phyloP scores from a whole-genome alignment of 1,140 invertebrate genomes.

The Lordiphosa collinella region DNA sequence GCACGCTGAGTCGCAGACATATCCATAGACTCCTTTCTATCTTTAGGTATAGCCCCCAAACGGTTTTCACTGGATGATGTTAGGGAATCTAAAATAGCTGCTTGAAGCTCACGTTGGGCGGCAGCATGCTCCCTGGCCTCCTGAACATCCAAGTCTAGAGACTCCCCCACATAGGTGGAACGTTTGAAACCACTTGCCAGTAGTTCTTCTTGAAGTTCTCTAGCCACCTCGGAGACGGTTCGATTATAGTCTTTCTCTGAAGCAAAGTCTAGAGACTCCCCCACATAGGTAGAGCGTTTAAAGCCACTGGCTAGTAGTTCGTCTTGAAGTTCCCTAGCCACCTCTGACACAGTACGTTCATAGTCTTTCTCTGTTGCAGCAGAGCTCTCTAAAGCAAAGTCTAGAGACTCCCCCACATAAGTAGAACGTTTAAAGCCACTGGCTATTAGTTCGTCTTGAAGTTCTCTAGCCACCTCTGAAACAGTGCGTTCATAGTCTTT shows the following conservation, averaged over 20 bases:
- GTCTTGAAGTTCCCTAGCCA: slow-evolving; percentile 56
- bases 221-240: slow-evolving; percentile 54
- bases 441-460: slow-evolving; percentile 25
- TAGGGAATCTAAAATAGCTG: slow-evolving; percentile 53
- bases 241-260: slow-evolving; percentile 40
- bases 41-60: slow-evolving; percentile 64
- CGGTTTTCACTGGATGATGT: slow-evolving; percentile 26
- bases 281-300: slow-evolving; percentile 73
- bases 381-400: slow-evolving; percentile 16
- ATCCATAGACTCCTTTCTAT: slow-evolving; percentile 29
- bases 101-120: slow-evolving; percentile 53
- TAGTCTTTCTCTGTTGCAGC: slow-evolving; percentile 22
- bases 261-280: slow-evolving; percentile 57
- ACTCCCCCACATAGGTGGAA: slow-evolving; percentile 73
- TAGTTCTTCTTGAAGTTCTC: slow-evolving; percentile 56
- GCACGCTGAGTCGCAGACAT: slow-evolving; percentile 24
- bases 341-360: slow-evolving; percentile 40
- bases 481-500: slow-evolving; percentile 14
- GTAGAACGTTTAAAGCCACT: slow-evolving; percentile 34
- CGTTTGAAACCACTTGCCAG: slow-evolving; percentile 62
- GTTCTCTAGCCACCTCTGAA: slow-evolving; percentile 59
- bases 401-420: slow-evolving; percentile 45
- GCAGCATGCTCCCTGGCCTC: slow-evolving; percentile 27
- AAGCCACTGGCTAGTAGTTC: slow-evolving; percentile 15
- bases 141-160: slow-evolving; percentile 42